Percentiles rank a stretch among this genome's conserved stretches.
Evolutionary conservation across 2,797 vertebrate genomes (phyloP).

Genomic region (Hippocampus kuda): DNA sequence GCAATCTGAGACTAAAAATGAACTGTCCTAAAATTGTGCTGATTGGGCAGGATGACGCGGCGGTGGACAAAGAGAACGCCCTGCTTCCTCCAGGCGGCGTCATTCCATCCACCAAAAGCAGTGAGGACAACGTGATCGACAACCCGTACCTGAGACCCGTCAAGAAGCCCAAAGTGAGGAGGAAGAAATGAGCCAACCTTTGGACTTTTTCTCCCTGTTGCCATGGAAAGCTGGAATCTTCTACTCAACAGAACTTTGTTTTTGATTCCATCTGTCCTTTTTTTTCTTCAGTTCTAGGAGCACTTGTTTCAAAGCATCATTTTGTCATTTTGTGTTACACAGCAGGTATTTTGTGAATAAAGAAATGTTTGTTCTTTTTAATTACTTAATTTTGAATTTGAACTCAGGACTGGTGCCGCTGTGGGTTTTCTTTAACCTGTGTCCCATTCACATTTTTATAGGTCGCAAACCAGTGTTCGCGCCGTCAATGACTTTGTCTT

Average conservation of each 20-base stretch:
- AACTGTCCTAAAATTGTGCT: neutral
- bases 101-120: constrained; percentile 72
- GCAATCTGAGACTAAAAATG: neutral
- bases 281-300: neutral
- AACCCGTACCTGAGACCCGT: constrained; percentile 94
- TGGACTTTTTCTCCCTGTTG: neutral
- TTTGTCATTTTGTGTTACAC: neutral
- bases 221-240: neutral
- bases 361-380: neutral
- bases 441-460: neutral
- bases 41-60: constrained; percentile 77
- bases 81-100: constrained; percentile 77
- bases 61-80: constrained; percentile 87
- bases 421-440: neutral
- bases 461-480: neutral
- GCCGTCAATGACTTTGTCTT: neutral
- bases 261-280: neutral
- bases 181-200: constrained; percentile 81
- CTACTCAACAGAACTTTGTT: neutral
- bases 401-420: neutral
- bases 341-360: constrained; percentile 1
- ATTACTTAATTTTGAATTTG: neutral
- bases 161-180: constrained; percentile 95
- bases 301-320: neutral
- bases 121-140: constrained; percentile 87